Evolutionary conservation across 2,888 invertebrate genomes (phyloP).

Genomic region (Catocala fraxini): DNA sequence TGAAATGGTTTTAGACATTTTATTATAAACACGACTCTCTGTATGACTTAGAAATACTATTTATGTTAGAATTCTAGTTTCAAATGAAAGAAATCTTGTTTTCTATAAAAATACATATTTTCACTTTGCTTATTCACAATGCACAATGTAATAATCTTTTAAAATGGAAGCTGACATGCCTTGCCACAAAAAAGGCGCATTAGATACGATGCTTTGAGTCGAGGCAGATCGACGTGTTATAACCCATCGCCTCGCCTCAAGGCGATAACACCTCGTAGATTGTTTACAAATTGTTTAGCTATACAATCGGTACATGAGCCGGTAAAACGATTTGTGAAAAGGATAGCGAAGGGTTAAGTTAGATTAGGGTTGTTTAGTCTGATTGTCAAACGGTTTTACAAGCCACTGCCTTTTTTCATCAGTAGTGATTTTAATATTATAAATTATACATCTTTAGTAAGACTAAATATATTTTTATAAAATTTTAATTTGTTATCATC

Average conservation of each 20-base stretch:
- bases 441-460: no score
- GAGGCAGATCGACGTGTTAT: not conserved
- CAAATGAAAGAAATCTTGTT: no score
- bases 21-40: no score
- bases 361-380: constrained; percentile 1
- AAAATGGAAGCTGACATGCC: not conserved
- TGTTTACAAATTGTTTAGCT: constrained; percentile 17
- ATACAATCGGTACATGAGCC: not conserved
- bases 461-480: no score
- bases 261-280: constrained; percentile 6
- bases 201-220: not conserved
- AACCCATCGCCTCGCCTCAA: constrained; percentile 3
- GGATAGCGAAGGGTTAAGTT: not conserved
- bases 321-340: constrained; percentile 13
- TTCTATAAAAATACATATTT: not conserved
- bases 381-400: not conserved
- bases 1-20: no score
- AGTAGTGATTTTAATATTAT: no score
- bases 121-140: not conserved
- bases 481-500: no score
- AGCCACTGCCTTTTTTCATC: no score
- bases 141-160: not conserved
- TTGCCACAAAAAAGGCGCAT: constrained; percentile 2
- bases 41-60: no score
- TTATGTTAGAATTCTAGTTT: no score